phyloP scores from a whole-genome alignment of 2,113 vertebrate genomes.

The Leucoraja erinaceus region DNA sequence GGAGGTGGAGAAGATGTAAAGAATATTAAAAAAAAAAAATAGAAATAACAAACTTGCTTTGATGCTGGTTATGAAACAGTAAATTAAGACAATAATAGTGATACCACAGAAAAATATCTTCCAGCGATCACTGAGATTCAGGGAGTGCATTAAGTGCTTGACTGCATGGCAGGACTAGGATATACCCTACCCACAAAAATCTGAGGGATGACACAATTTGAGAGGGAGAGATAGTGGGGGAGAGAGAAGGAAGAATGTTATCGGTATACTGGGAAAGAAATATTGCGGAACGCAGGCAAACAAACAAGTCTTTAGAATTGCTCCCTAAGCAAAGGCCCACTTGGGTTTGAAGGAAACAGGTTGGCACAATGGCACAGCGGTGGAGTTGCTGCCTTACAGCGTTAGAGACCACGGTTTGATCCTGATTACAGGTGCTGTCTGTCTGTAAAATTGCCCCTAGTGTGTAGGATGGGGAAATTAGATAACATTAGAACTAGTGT shows the following conservation, averaged over 20 bases:
- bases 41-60: not conserved
- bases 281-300: not conserved
- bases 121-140: not conserved
- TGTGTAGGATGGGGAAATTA: too few species aligned
- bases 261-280: too few species aligned
- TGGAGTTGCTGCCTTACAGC: too few species aligned
- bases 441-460: too few species aligned
- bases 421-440: too few species aligned
- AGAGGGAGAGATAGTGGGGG: not conserved
- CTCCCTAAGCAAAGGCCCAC: not conserved
- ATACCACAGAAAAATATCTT: not conserved
- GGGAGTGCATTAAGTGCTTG: not conserved
- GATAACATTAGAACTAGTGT: too few species aligned
- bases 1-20: not conserved
- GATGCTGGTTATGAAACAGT: not conserved
- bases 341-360: not conserved
- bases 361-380: too few species aligned
- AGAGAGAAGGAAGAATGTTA: not conserved
- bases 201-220: not conserved
- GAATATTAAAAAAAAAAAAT: not conserved
- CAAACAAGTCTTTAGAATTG: not conserved
- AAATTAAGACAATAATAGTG: not conserved
- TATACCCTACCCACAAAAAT: not conserved
- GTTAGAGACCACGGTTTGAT: too few species aligned
- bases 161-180: too few species aligned